Percentiles rank a stretch among this genome's conserved stretches.
These are phyloP conservation scores for Lophius americanus DNA, from an alignment of 2,797 vertebrate genomes.

Conservation along the genomic window DNA sequence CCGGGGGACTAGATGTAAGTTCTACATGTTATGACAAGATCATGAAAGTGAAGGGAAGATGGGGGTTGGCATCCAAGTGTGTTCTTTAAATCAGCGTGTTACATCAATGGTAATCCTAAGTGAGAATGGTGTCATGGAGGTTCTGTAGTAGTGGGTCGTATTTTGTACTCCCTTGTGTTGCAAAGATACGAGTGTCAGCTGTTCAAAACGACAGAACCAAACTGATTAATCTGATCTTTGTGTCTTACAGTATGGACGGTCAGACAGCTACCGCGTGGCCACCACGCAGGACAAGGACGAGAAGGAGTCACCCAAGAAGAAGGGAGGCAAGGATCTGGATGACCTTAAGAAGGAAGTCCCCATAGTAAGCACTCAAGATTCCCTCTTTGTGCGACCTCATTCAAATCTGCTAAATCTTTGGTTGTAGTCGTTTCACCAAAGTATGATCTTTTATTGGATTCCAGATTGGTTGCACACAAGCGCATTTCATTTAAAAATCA, in stretches of 20 bases:
- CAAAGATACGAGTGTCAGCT: neutral
- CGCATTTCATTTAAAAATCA: neutral
- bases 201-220: neutral
- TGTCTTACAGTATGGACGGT: conserved; percentile 88
- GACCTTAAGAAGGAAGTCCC: conserved; percentile 95
- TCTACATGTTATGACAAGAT: conserved; percentile 21
- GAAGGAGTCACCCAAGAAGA: conserved; percentile 89
- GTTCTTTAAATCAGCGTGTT: neutral
- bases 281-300: conserved; percentile 93
- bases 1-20: conserved; percentile 28
- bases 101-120: neutral
- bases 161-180: neutral
- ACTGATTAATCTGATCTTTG: neutral
- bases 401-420: neutral
- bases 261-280: conserved; percentile 93
- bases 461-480: neutral
- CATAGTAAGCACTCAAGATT: conserved; percentile 75
- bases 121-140: neutral
- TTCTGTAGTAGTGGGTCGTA: too few species aligned
- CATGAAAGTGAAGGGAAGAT: neutral
- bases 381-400: conserved; percentile 10
- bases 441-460: neutral
- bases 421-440: neutral
- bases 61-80: neutral
- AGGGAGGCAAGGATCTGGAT: conserved; percentile 88